Percentiles rank a stretch among this genome's conserved stretches.
Conservation (phyloP, 2,888 invertebrate genomes). For the Zhuqinia jingwanae region DNA sequence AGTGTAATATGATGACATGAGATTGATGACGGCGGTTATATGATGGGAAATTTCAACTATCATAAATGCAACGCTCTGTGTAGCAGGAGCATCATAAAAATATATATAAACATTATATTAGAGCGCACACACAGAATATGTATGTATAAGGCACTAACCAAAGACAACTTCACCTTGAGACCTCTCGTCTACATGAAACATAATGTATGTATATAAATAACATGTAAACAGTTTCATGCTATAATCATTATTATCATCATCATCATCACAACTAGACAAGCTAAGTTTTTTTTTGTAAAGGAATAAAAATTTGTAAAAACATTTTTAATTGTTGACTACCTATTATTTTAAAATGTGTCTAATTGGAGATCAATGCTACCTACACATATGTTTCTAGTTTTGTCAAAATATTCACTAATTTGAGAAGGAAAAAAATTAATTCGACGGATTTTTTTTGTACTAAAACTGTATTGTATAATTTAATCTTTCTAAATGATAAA, state of each 20-base stretch:
- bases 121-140: slow-evolving; percentile 30
- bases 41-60: slow-evolving; percentile 61
- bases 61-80: slow-evolving; percentile 47
- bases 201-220: background rate
- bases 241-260: background rate
- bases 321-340: no score
- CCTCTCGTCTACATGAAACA: background rate
- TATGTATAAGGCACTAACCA: slow-evolving; percentile 50
- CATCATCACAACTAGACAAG: background rate
- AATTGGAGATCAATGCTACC: no score
- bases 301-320: no score
- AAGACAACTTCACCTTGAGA: slow-evolving; percentile 50
- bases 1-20: background rate
- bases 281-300: no score
- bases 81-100: slow-evolving; percentile 20
- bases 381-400: no score
- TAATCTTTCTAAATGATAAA: background rate
- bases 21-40: slow-evolving; percentile 44
- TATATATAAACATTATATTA: no score
- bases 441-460: no score
- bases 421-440: no score
- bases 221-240: slow-evolving; percentile 4
- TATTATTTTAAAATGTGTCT: no score
- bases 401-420: no score
- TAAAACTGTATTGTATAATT: no score